Percentiles rank a stretch among this genome's conserved stretches.
These are phyloP conservation scores for Bombus sibiricus DNA, from an alignment of 1,140 invertebrate species.

Conservation along the genomic window DNA sequence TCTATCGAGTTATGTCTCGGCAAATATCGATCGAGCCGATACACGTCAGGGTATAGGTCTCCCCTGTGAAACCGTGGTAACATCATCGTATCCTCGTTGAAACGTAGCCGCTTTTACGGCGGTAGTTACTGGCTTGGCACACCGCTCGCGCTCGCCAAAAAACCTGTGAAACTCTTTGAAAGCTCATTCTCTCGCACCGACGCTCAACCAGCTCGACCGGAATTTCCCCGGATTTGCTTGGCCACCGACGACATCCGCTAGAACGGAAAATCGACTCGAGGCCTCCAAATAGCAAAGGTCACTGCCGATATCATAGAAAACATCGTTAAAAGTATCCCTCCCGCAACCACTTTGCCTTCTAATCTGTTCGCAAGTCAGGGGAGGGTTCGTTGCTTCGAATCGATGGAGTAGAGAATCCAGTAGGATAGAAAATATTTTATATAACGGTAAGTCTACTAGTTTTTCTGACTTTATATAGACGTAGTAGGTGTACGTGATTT, in stretches of 20 bases:
- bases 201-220: slow-evolving; percentile 21
- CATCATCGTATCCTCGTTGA: slow-evolving; percentile 43
- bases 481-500: neutral
- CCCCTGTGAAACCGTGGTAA: slow-evolving; percentile 51
- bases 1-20: slow-evolving; percentile 71
- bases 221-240: slow-evolving; percentile 41
- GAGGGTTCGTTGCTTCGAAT: too few species aligned
- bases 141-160: slow-evolving; percentile 31
- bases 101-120: slow-evolving; percentile 20
- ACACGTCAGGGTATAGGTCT: slow-evolving; percentile 42
- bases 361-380: neutral
- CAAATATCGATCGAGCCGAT: slow-evolving; percentile 70
- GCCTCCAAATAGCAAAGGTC: slow-evolving; percentile 30
- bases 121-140: slow-evolving; percentile 1
- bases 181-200: slow-evolving; percentile 56
- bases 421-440: neutral
- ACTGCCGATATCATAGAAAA: neutral
- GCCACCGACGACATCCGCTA: slow-evolving; percentile 7
- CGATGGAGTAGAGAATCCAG: too few species aligned
- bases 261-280: slow-evolving; percentile 26
- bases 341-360: neutral
- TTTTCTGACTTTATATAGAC: too few species aligned
- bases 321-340: slow-evolving; percentile 4
- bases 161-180: slow-evolving; percentile 59
- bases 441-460: too few species aligned